A percentile compares a stretch with the other conserved stretches of the same genome.
These are phyloP conservation scores for Scomberomorus guttatus DNA, from an alignment of 2,797 vertebrate species.

Conservation along the genomic window DNA sequence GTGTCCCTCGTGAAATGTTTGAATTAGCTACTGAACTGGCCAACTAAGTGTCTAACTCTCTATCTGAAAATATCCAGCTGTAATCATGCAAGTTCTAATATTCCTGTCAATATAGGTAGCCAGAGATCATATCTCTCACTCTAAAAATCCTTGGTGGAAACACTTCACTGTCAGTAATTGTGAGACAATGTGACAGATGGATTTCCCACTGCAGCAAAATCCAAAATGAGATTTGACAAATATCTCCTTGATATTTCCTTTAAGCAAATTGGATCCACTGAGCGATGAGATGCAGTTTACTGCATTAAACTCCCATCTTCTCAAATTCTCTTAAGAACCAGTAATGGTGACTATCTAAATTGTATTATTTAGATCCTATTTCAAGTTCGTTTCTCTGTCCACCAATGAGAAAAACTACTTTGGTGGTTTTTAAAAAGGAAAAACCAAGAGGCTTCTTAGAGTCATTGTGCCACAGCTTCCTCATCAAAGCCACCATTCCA, in stretches of 20 bases:
- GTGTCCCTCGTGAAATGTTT: slow-evolving; percentile 53
- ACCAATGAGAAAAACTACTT: background rate
- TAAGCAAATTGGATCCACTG: background rate
- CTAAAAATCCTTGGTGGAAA: background rate
- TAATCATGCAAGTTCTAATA: background rate
- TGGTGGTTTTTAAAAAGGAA: background rate
- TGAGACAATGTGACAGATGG: background rate
- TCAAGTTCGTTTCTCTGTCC: background rate
- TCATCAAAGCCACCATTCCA: background rate
- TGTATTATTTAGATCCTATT: background rate
- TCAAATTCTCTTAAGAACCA: background rate
- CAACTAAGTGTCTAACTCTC: background rate
- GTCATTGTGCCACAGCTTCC: background rate
- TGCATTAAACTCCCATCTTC: background rate
- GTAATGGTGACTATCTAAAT: background rate
- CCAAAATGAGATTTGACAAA: slow-evolving; percentile 16
- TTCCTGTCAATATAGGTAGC: background rate
- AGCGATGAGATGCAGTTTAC: background rate
- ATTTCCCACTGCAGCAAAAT: background rate
- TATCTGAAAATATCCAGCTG: background rate
- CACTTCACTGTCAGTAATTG: background rate
- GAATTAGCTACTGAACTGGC: background rate
- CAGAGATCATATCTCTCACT: background rate
- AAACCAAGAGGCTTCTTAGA: background rate
- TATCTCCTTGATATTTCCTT: slow-evolving; percentile 4